phyloP scores from a whole-genome alignment of 2,113 vertebrate species.

The Tetraodon nigroviridis region DNA sequence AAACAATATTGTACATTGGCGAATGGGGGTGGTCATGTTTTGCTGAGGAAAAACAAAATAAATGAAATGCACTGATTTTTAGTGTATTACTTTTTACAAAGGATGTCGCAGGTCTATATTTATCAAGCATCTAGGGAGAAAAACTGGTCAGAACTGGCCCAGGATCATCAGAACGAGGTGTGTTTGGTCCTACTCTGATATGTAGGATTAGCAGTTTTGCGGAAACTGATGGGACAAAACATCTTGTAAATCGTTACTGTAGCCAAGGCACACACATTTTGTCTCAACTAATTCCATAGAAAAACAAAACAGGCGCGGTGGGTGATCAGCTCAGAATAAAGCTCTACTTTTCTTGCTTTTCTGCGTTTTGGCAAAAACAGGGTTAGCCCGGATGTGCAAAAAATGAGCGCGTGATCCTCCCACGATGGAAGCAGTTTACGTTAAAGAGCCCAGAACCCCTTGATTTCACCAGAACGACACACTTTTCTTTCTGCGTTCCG shows the following conservation, averaged over 20 bases:
- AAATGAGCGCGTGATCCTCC: background rate
- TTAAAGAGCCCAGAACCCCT: background rate
- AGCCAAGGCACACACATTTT: slow-evolving; percentile 64
- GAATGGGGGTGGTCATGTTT: slow-evolving; percentile 51
- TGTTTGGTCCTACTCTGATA: too few species aligned
- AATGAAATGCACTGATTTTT: slow-evolving; percentile 62
- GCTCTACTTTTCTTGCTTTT: slow-evolving; percentile 26
- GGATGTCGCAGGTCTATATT: slow-evolving; percentile 37
- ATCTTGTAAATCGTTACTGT: slow-evolving; percentile 28
- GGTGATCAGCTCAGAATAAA: slow-evolving; percentile 19
- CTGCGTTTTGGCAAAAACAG: slow-evolving; percentile 37
- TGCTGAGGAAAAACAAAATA: slow-evolving; percentile 44
- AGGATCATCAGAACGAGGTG: slow-evolving; percentile 18
- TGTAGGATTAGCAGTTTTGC: too few species aligned
- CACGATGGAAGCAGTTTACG: background rate
- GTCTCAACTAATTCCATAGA: slow-evolving; percentile 11
- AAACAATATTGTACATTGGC: slow-evolving; percentile 83
- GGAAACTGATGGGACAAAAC: slow-evolving; percentile 13
- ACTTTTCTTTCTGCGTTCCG: background rate
- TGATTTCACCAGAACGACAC: slow-evolving; percentile 1
- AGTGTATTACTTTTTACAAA: slow-evolving; percentile 6
- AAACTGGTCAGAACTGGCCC: slow-evolving; percentile 18
- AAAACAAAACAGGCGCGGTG: slow-evolving; percentile 28
- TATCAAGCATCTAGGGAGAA: slow-evolving; percentile 59
- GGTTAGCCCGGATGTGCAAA: slow-evolving; percentile 13